Evolutionary conservation across 2,113 vertebrate genomes (phyloP).

Genomic region (Acinonyx jubatus): DNA sequence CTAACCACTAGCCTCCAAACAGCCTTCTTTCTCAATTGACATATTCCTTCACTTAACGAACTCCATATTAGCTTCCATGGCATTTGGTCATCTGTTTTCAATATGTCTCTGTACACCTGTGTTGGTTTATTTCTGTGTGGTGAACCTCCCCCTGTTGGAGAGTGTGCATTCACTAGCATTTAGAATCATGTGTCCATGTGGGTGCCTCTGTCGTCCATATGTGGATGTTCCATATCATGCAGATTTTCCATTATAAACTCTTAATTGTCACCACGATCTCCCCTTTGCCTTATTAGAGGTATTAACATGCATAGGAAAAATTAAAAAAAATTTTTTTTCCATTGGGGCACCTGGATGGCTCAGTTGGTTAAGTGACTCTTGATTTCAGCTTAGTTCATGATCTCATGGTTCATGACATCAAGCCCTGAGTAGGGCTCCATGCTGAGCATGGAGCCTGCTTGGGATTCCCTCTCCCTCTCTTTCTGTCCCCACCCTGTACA

Average conservation of each 20-base stretch:
- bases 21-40: not conserved
- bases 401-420: too few relatives aligned
- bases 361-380: too few relatives aligned
- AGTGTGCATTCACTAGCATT: fast-evolving
- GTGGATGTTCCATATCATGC: not conserved
- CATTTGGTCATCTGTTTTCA: not conserved
- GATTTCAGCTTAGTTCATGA: too few relatives aligned
- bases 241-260: not conserved
- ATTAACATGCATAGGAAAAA: not conserved
- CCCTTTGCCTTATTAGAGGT: not conserved
- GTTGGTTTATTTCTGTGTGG: not conserved
- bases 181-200: not conserved
- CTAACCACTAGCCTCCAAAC: not conserved
- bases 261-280: not conserved
- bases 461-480: too few relatives aligned
- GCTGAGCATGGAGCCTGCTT: too few relatives aligned
- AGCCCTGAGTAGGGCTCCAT: too few relatives aligned
- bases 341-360: too few relatives aligned
- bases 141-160: not conserved
- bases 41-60: not conserved
- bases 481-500: too few relatives aligned
- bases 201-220: not conserved
- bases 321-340: not conserved
- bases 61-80: not conserved
- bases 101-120: not conserved